Evolutionary conservation across 2,888 invertebrate genomes (phyloP).

Genomic region (Biston betularia): DNA sequence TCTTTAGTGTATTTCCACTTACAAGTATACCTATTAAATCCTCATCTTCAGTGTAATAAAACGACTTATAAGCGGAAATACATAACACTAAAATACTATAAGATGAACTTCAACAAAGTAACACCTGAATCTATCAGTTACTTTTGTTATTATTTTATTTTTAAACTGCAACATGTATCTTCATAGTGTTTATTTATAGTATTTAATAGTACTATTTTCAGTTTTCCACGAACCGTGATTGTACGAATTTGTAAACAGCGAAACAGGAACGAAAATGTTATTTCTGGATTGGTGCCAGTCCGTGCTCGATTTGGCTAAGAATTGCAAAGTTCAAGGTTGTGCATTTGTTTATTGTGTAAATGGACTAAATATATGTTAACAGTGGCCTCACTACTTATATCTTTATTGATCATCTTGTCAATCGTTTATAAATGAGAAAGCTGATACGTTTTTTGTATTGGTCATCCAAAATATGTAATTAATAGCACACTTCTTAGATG

Average conservation of each 20-base stretch:
- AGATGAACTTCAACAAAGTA: no score
- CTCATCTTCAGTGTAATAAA: no score
- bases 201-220: neutral
- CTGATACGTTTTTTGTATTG: no score
- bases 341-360: constrained; percentile 26
- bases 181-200: neutral
- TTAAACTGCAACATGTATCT: neutral
- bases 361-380: neutral
- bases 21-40: no score
- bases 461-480: no score
- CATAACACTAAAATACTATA: no score
- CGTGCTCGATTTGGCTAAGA: constrained; percentile 54
- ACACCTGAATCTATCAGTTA: neutral
- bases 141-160: neutral
- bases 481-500: no score
- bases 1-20: no score
- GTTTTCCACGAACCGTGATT: constrained; percentile 20
- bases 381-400: no score
- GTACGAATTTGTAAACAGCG: constrained; percentile 32
- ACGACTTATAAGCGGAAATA: no score
- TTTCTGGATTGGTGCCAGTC: constrained; percentile 57
- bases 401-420: no score
- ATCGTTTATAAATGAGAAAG: no score
- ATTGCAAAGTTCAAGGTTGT: constrained; percentile 57
- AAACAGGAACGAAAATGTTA: constrained; percentile 49